Conservation (phyloP, 2,113 vertebrate species). For the Vidua chalybeata region DNA sequence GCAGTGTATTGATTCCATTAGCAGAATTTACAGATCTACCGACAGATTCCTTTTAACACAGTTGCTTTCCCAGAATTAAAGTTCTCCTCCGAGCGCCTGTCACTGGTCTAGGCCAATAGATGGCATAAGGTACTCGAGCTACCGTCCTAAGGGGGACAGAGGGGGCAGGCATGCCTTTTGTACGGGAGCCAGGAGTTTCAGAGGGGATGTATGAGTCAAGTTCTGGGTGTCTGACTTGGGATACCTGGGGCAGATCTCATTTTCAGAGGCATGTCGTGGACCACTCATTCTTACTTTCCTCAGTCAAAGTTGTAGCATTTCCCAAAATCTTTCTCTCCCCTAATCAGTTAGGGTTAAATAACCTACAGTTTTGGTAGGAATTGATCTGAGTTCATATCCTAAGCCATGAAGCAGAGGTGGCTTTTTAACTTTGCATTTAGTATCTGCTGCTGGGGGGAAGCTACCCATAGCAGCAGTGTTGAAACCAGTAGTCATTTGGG, state of each 20-base stretch:
- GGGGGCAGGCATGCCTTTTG: background rate
- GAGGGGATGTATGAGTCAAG: background rate
- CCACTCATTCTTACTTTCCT: background rate
- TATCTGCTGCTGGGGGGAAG: background rate
- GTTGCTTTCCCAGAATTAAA: conserved; percentile 41
- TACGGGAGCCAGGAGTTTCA: background rate
- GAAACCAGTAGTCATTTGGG: background rate
- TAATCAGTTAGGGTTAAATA: background rate
- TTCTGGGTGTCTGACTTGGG: background rate
- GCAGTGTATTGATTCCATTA: conserved; percentile 50
- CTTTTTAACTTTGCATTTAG: background rate
- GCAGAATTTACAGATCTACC: conserved; percentile 1
- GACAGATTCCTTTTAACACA: conserved; percentile 24
- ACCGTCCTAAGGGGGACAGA: background rate
- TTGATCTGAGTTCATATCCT: background rate
- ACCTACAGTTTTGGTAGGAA: background rate
- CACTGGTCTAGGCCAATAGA: conserved; percentile 38
- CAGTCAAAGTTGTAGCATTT: background rate
- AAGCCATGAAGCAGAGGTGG: background rate
- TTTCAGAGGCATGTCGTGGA: background rate
- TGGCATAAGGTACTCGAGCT: conserved; percentile 49
- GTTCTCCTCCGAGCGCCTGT: background rate
- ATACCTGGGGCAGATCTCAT: background rate
- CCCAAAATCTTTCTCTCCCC: background rate
- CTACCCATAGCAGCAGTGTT: background rate